Base-by-base conservation (phyloP, 2,113 vertebrate genomes). In the Carassius auratus region DNA sequence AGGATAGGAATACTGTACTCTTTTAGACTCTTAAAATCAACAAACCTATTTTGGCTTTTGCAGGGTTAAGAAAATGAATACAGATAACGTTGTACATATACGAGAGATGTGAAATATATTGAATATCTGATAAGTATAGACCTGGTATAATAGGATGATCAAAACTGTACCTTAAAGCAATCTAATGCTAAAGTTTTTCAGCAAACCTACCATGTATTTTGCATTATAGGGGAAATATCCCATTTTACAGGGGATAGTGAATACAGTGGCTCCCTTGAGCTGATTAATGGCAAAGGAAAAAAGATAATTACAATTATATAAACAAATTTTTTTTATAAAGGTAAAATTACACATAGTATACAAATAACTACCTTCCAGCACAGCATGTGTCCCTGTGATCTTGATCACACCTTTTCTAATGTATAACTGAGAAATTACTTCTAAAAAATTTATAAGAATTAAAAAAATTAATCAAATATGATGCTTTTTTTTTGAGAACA, bases 61-160 rank as follows among this genome's bases (percentile, higher is more conserved):
- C 91, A 90, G 90, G 91, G 90, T 92, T 90, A 87, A 82, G 85
- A 88, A 48, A 91, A 86, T 86, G 89, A 89, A 86, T 80, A 81
- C 30, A 38, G 77, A 86, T 90, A 84, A 90, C 14, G 12, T 64
- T 83, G 66, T 73, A 83, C 33, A 83, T 83, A 71, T 50, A 64
- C 52, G 45, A 89, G 86, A 88, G 87, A 81, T 89, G 89, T 89
- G 76, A 86, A 78, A 76, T 92, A 90, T 89, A 76, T 87, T 74
- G 21, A 73, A 38, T 71, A 79, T 57, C 14, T 78, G 42, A 36
- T 38, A n/a, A 76, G 42, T 68, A 85, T 55, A 85, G 48, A 62
- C 75, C 68, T 85, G 64, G 57, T 38, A 48, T 74, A 14, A 64
- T 50, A 50, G 62, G n/a, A 79, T 86, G n/a, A 81, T 55, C 17